Evolutionary conservation across 2,797 vertebrate species (phyloP).

Genomic region (Spea hammondii): DNA sequence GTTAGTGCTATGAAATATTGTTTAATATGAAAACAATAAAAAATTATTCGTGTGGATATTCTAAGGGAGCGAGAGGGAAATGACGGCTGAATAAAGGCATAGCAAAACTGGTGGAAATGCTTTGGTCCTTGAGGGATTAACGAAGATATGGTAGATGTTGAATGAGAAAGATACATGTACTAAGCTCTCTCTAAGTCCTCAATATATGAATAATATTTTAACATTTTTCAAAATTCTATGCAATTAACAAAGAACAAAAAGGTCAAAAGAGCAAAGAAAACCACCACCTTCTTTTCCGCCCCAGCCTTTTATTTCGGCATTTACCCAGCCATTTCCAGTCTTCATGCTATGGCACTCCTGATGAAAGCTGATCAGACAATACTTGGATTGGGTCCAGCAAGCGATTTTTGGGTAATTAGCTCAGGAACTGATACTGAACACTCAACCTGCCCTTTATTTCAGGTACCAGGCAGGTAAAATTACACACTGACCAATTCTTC

Average conservation of each 20-base stretch:
- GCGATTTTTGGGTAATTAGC: slow-evolving; percentile 80
- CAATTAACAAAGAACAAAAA: slow-evolving; percentile 34
- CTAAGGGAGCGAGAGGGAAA: too few relatives aligned
- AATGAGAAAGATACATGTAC: too few relatives aligned
- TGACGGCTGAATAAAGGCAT: too few relatives aligned
- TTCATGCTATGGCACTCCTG: slow-evolving; percentile 78
- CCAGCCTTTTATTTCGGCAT: slow-evolving; percentile 61
- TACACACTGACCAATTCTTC: slow-evolving; percentile 41
- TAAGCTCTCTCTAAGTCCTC: too few relatives aligned
- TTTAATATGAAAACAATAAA: too few relatives aligned
- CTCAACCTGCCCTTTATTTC: slow-evolving; percentile 60
- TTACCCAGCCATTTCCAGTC: slow-evolving; percentile 76
- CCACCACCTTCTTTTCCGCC: slow-evolving; percentile 50
- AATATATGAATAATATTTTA: too few relatives aligned
- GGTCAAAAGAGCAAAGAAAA: background rate
- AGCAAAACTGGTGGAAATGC: too few relatives aligned
- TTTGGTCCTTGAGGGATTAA: too few relatives aligned
- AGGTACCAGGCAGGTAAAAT: slow-evolving; percentile 53
- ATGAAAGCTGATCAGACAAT: slow-evolving; percentile 79
- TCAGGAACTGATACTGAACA: slow-evolving; percentile 64
- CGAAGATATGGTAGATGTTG: too few relatives aligned
- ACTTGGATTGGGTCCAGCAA: slow-evolving; percentile 76
- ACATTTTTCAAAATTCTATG: background rate
- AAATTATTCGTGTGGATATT: too few relatives aligned
- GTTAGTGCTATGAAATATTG: too few relatives aligned